Base-by-base conservation (phyloP, 53 echinoderm and acorn worm species). In the Pentamera pediparva region DNA sequence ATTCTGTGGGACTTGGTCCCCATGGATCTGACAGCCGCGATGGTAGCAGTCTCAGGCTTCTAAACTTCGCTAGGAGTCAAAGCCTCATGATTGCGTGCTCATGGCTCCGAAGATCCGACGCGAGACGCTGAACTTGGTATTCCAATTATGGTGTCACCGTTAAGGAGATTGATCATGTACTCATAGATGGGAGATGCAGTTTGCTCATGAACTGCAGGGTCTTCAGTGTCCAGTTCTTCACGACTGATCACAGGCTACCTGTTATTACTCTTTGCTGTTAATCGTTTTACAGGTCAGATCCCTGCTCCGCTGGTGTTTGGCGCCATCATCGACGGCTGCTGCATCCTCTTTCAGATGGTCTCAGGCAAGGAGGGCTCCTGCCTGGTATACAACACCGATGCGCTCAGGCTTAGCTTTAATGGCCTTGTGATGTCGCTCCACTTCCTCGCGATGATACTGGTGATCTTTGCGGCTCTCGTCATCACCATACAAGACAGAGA, bases 401-500 rank as follows among this genome's bases (percentile, higher is more conserved):
- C 29, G 5, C 18, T 70, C 13, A 31, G 70, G 7, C 51, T 32
- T 49, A 48, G 70, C 15, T 18, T 70, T 32, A 50, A 70, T 27
- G 70, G 70, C 20, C 29, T 51, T 5, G 30, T 48, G 29, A 49
- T 35, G 1, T 10, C 29, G 4, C 45, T 70, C 10, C 70, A 70
- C 34, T 31, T 70, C 52, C 1, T 70, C 18, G 35, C 32, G 13
- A 29, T 70, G 24, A 10, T 70, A 26, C n/a, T 70, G 15, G 51
- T 52, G 6, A 35, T 70, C 18, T 50, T 70, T 15, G 70, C 70
- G 17, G 52, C 70, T 70, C 30, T 70, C 27, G 32, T 70, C 29
- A 70, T 70, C 31, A 49, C 31, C 15, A 11, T 33, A 20, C 70
- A 70, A 70, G 70, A 70, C 48, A 70, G 70, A 70, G 49, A 31